Base-by-base conservation (phyloP, 2,888 invertebrate genomes). In the Hoplodrina ambigua region DNA sequence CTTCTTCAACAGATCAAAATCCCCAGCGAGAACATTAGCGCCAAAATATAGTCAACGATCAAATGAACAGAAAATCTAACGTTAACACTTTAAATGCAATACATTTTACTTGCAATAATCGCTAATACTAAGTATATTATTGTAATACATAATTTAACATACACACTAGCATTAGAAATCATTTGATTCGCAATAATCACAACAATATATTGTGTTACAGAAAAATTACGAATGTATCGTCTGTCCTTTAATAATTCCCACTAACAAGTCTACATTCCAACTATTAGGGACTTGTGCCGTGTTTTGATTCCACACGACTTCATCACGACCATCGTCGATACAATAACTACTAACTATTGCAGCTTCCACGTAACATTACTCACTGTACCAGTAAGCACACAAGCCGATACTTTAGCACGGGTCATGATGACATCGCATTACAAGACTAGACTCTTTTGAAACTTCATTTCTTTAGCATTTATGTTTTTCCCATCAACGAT, bases 71-170 rank as follows among this genome's bases (percentile, higher is more conserved):
- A 82, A 75, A 87, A 88, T 87, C 85, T 88, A 91, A 91, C 87
- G 84, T 87, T 86, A 89, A 90, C 88, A 93, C 89, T 90, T 94
- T 93, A 94, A 94, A 94, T 94, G 94, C 94, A 93, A 88, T 92
- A 91, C 87, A 87, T 81, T 88, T 88, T 84, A 81, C 78, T 88
- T 85, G 72, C 78, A 85, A 85, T 88, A 87, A 86, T 87, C 80
- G 86, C 90, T 93, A 92, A 89, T 77, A 82, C 89, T 92, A 91
- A 88, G 78, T 89, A 85, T 88, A 89, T 86, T 88, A 89, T 90
- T 87, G 90, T 90, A 90, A 88, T 91, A 91, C 87, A 84, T 88
- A 90, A 89, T 91, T 90, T 89, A 88, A 91, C 86, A 89, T 92
- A 90, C 86, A 85, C 85, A 84, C 91, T 92, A 92, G 82, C 82